Evolutionary conservation across 2,113 vertebrate genomes (phyloP).

Genomic region (Plecturocebus donacophilus): DNA sequence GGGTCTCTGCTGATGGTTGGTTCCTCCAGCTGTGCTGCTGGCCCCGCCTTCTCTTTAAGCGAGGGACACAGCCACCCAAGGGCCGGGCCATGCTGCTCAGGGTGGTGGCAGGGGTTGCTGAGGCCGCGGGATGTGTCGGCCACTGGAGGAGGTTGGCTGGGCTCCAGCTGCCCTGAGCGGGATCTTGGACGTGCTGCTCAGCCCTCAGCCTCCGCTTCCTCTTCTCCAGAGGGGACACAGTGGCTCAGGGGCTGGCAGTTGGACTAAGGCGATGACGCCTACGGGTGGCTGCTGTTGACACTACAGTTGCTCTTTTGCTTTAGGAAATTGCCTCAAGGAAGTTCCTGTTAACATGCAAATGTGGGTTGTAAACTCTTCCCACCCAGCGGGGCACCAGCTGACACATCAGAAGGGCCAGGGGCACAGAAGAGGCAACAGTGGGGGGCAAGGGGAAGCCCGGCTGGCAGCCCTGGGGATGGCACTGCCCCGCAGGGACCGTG

Average conservation of each 20-base stretch:
- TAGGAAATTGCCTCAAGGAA: background rate
- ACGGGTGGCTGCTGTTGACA: fast-evolving
- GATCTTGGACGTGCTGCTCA: fast-evolving
- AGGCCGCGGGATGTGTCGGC: no score
- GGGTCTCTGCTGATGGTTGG: background rate
- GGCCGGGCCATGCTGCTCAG: no score
- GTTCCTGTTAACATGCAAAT: background rate
- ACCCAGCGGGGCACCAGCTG: background rate
- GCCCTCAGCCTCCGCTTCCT: background rate
- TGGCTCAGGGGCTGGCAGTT: background rate
- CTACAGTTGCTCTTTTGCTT: background rate
- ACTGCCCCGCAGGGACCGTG: no score
- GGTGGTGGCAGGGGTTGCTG: fast-evolving
- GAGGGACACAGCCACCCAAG: background rate
- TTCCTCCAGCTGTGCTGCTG: no score
- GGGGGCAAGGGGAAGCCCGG: background rate
- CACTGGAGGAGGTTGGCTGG: background rate
- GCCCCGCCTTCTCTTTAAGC: background rate
- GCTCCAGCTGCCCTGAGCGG: fast-evolving
- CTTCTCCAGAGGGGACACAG: background rate
- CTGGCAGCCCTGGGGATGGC: no score
- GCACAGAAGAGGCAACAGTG: background rate
- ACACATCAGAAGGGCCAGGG: background rate
- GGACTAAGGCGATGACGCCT: no score
- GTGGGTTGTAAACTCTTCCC: background rate